Base-by-base conservation (phyloP, 37 sponge, comb jelly and placozoan species). In the Beroe forskalii region DNA sequence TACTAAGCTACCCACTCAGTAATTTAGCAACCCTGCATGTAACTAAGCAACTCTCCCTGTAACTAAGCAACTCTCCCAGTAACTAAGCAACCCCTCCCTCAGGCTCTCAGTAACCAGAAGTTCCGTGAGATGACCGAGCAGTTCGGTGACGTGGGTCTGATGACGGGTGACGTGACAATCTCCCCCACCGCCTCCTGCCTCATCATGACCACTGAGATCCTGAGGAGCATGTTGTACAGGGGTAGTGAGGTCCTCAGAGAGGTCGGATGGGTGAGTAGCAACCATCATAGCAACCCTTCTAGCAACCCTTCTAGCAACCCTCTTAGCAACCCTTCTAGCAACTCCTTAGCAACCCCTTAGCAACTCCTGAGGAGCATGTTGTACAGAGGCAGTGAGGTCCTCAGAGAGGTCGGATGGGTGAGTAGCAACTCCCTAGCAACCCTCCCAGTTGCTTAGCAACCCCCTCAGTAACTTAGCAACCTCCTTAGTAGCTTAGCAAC, bases 111-210 rank as follows among this genome's bases (percentile, higher is more conserved):
- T 89, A 97, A 95, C 89, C 97, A 97, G 93, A 97, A 97, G 91
- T 97, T 95, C 42, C 92, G 97, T 37, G 95, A 97, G 69, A 91
- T 97, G 93, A 91, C 92, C 32, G 98, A 97, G 32, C 93, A 93
- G 91, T 96, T 97, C 60, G 90, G 92, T 61, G 98, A 97, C 67
- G 96, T 97, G n/a, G 98, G 96, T 28, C 92, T 97, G 61, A 97
- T 97, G 98, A 97, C 98, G 25, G 98, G 98, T 61, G 98, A 97
- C 91, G 95, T 94, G 67, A 97, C 98, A 8, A 94, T 96, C 60
- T 94, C 95, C 41, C 96, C 98, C 17, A 93, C 93, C 91, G 96
- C 96, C n/a, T 94, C 94, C 41, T 95, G 95, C 67, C 93, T 97
- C 22, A 95, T 96, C 91, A 97, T 96, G 96, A 96, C 96, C 48